These are phyloP conservation scores for Cecropterus lyciades DNA, from an alignment of 1,140 invertebrate genomes.

Conservation along the genomic window DNA sequence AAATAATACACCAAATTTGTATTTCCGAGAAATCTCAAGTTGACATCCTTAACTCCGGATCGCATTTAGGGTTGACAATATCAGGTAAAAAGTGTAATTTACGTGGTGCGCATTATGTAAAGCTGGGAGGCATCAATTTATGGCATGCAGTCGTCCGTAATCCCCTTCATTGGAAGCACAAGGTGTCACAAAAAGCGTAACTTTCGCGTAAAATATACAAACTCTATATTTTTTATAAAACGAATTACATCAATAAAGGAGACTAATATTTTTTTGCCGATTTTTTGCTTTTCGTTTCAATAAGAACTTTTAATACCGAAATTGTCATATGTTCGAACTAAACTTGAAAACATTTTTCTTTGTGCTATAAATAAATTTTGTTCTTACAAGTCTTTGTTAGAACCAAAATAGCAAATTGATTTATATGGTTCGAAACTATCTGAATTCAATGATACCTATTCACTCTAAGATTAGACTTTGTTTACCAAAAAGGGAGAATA, in stretches of 20 bases:
- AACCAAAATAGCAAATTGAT: too few relatives aligned
- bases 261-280: background rate
- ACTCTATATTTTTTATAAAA: conserved; percentile 3
- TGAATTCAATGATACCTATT: too few relatives aligned
- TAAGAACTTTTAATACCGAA: background rate
- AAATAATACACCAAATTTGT: too few relatives aligned
- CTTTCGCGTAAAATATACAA: conserved; percentile 21
- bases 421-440: too few relatives aligned
- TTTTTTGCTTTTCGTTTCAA: conserved; percentile 3
- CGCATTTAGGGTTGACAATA: conserved; percentile 26
- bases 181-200: conserved; percentile 17
- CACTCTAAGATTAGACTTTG: too few relatives aligned
- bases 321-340: too few relatives aligned
- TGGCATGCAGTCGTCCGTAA: conserved; percentile 11
- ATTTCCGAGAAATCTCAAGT: background rate
- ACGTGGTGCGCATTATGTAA: conserved; percentile 12
- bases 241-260: conserved; percentile 8
- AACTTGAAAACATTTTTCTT: too few relatives aligned
- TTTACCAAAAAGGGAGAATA: too few relatives aligned
- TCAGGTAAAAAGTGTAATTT: conserved; percentile 31
- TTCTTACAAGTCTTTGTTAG: too few relatives aligned
- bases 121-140: conserved; percentile 25
- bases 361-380: too few relatives aligned
- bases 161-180: conserved; percentile 14
- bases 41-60: background rate